phyloP scores from a whole-genome alignment of 2,888 invertebrate species.

The Hyposoter didymator region DNA sequence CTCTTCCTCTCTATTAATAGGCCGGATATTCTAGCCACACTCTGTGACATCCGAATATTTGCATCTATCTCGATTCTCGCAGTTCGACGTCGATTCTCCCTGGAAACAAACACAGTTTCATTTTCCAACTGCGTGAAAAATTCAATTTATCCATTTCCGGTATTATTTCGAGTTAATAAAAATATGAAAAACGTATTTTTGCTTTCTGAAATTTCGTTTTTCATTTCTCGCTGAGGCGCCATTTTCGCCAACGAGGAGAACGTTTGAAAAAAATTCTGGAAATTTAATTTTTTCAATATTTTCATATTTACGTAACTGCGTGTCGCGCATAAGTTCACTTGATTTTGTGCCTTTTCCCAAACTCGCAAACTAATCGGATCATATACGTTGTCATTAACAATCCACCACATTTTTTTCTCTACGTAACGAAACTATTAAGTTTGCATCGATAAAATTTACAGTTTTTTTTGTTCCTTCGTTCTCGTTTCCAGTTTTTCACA shows the following conservation, averaged over 20 bases:
- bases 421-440: not conserved
- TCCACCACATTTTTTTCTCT: too few relatives aligned
- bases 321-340: not conserved
- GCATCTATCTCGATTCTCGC: slow-evolving; percentile 61
- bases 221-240: not conserved
- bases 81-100: slow-evolving; percentile 73
- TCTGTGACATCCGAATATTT: slow-evolving; percentile 69
- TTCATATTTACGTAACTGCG: not conserved
- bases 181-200: not conserved
- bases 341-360: not conserved
- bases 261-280: not conserved
- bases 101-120: slow-evolving; percentile 67
- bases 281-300: not conserved
- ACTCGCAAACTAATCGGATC: not conserved
- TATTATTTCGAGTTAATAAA: not conserved
- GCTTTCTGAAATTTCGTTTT: not conserved
- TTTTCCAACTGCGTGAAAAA: not conserved
- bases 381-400: not conserved
- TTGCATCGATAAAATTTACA: not conserved
- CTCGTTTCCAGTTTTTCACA: too few relatives aligned
- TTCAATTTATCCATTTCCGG: not conserved
- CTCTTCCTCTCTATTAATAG: slow-evolving; percentile 77
- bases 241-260: not conserved
- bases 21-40: slow-evolving; percentile 72
- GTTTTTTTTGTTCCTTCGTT: too few relatives aligned